phyloP scores from a whole-genome alignment of 2,797 vertebrate genomes.

The Catamblyrhynchus diadema region DNA sequence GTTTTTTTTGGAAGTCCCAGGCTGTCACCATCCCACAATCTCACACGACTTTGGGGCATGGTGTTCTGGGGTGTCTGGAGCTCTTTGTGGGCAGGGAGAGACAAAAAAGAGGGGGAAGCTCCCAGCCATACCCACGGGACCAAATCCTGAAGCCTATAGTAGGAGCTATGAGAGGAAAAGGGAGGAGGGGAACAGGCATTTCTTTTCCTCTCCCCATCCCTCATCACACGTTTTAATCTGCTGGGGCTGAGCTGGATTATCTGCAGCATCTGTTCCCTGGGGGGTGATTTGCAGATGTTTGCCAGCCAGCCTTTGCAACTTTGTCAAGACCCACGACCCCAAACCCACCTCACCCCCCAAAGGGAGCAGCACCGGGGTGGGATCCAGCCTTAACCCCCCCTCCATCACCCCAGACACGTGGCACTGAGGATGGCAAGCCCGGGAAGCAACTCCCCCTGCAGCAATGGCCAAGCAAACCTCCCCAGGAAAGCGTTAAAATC shows the following conservation, averaged over 20 bases:
- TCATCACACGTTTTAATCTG: constrained; percentile 65
- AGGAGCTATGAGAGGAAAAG: not conserved
- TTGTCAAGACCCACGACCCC: not conserved
- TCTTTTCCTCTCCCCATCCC: not conserved
- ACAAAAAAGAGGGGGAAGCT: not conserved
- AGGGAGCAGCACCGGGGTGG: accelerated
- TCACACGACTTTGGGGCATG: not conserved
- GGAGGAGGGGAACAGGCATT: not conserved
- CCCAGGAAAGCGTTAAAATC: constrained; percentile 10
- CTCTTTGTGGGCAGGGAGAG: not conserved
- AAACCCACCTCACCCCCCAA: not conserved
- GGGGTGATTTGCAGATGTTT: constrained; percentile 59
- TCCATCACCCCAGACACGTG: accelerated
- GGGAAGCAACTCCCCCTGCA: not conserved
- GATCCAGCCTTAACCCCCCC: not conserved
- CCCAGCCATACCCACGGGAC: accelerated
- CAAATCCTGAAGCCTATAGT: not conserved
- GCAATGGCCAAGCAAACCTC: not conserved
- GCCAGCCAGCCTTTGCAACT: not conserved
- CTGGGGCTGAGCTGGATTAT: constrained; percentile 68
- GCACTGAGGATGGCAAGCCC: not conserved
- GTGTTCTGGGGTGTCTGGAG: not conserved
- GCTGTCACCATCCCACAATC: not conserved
- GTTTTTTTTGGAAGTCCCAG: not conserved
- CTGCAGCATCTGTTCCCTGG: constrained; percentile 69